phyloP scores from a whole-genome alignment of 2,888 invertebrate species.

The Orchesella flavescens region DNA sequence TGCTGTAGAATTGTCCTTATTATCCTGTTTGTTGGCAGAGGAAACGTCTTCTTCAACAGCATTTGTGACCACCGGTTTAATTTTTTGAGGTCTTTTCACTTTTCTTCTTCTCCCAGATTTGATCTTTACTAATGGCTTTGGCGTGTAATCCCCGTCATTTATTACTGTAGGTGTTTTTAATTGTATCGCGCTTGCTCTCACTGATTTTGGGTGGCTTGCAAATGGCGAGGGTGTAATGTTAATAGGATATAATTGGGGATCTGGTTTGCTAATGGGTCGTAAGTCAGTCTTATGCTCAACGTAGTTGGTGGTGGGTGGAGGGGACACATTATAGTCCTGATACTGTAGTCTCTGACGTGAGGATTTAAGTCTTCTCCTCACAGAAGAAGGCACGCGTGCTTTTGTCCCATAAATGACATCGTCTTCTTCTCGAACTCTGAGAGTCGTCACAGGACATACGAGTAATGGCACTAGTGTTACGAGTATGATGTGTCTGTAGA shows the following conservation, averaged over 20 bases:
- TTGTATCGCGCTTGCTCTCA: conserved; percentile 59
- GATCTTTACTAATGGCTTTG: conserved; percentile 56
- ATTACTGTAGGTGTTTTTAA: conserved; percentile 45
- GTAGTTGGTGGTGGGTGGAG: conserved; percentile 58
- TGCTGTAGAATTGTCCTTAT: conserved; percentile 42
- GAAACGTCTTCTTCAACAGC: conserved; percentile 62
- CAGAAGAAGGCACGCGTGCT: conserved; percentile 54
- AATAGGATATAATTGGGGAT: conserved; percentile 54
- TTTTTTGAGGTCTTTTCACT: conserved; percentile 67
- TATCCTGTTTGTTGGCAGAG: conserved; percentile 23
- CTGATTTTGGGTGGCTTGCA: conserved; percentile 60
- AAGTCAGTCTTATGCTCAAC: conserved; percentile 64
- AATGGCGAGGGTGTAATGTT: conserved; percentile 60
- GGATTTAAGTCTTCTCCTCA: conserved; percentile 57
- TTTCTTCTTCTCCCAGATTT: conserved; percentile 67
- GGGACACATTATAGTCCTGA: conserved; percentile 47
- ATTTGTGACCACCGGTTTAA: conserved; percentile 56
- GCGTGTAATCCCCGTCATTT: conserved; percentile 51
- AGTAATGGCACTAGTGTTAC: conserved; percentile 64
- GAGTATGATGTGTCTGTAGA: conserved; percentile 57
- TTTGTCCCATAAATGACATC: conserved; percentile 64
- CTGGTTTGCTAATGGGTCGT: conserved; percentile 53
- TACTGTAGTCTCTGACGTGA: conserved; percentile 54
- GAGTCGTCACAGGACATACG: conserved; percentile 60
- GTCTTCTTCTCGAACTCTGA: conserved; percentile 60